Evolutionary conservation across 2,113 vertebrate genomes (phyloP), one percentile per base, ranked within the genome.

Genomic region (Marmota flaviventris): DNA sequence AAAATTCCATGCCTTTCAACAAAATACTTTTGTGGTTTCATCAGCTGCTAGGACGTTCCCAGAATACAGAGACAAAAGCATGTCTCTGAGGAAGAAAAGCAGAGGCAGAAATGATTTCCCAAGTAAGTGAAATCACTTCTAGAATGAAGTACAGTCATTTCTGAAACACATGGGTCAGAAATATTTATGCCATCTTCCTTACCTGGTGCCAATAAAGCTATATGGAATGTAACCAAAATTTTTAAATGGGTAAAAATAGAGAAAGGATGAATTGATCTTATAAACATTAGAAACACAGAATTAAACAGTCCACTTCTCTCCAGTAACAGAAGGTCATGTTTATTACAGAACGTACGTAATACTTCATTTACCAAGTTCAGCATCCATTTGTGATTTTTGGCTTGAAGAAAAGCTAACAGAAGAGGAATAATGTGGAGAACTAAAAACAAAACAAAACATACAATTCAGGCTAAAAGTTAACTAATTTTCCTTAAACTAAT

Each of bases 401-500:
- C 39, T 8, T 84, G 72, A 82, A 81, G 75, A 82, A 95, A 97
- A 93, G 27, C 90, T 94, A 97, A 92, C 3, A 11, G 18, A 76
- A 67, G 12, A 48, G 11, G 24, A 91, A 45, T 75, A 83, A 94
- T 56, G n/a, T 70, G 1, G 34, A 88, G 3, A 92, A 91, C 81
- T 72, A 88, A 61, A 93, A 51, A 2, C 7, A 65, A 34, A 63
- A 76, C 16, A 39, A 85, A 65, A 77, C 67, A 83, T 42, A 70
- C 37, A 88, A 81, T 75, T 87, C 69, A 69, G 70, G 85, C 37
- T 96, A 77, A 92, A 87, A 73, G 65, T 69, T 69, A 94, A 91
- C 79, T 91, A 63, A 73, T 84, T 96, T 97, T 91, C 77, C 95
- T 75, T 45, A 42, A 94, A 91, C 79, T 91, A 63, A 73, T 84